Conservation (phyloP, 2,888 invertebrate genomes). For the Sesia bembeciformis region DNA sequence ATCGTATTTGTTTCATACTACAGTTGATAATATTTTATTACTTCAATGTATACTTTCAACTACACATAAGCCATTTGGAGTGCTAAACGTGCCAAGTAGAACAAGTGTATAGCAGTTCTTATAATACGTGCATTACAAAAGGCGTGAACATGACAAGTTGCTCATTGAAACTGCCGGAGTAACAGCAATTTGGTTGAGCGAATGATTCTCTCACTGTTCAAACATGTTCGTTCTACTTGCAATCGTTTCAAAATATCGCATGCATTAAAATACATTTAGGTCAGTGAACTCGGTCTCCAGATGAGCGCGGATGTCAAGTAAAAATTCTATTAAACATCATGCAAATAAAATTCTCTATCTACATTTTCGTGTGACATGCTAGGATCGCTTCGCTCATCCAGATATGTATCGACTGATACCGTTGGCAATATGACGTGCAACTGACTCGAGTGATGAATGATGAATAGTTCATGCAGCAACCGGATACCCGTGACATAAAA, state of each 20-base stretch:
- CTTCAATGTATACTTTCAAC: too few relatives aligned
- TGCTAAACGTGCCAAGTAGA: too few relatives aligned
- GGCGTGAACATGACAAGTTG: too few relatives aligned
- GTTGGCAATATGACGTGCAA: too few relatives aligned
- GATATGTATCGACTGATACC: background rate
- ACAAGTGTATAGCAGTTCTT: too few relatives aligned
- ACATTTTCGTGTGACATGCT: background rate
- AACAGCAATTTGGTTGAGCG: background rate
- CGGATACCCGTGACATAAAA: slow-evolving; percentile 24
- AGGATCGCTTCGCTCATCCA: slow-evolving; percentile 10
- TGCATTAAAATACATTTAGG: slow-evolving; percentile 7
- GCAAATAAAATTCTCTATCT: background rate
- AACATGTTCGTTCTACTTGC: background rate
- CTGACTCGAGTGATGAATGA: background rate
- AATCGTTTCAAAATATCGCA: slow-evolving; percentile 6
- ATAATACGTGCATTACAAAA: too few relatives aligned
- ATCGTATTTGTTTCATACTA: too few relatives aligned
- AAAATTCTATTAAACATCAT: slow-evolving; percentile 1
- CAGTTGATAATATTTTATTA: too few relatives aligned
- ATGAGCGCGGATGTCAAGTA: slow-evolving; percentile 6
- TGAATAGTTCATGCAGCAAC: slow-evolving; percentile 21
- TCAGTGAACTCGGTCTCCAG: slow-evolving; percentile 8
- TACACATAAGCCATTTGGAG: too few relatives aligned
- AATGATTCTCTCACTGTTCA: background rate
- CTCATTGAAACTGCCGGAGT: background rate